A percentile compares a stretch with the other conserved stretches of the same genome.
Conservation (phyloP, 1,140 invertebrate genomes). For the Scaptomyza pallida region DNA sequence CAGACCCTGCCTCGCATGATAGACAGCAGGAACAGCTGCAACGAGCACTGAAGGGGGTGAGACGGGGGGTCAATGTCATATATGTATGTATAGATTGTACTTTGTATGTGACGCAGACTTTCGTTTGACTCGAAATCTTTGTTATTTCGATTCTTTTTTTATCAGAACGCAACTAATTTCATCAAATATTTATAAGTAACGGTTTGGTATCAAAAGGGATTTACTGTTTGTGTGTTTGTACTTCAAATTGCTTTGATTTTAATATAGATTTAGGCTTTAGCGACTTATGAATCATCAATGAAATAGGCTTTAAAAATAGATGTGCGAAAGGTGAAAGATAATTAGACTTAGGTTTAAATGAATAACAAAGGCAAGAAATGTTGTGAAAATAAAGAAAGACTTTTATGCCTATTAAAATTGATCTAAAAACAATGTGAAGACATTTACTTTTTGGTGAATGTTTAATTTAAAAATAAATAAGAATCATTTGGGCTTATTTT, state of each 20-base stretch:
- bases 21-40: slow-evolving; percentile 6
- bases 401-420: no score
- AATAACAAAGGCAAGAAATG: neutral
- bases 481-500: no score
- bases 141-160: slow-evolving; percentile 49
- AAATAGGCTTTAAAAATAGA: slow-evolving; percentile 20
- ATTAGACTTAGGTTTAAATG: neutral
- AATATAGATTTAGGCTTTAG: slow-evolving; percentile 20
- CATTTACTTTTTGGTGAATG: no score
- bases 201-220: neutral
- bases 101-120: slow-evolving; percentile 33
- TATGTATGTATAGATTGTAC: neutral
- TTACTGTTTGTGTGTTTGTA: neutral
- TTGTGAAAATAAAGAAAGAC: no score
- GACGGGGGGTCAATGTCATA: neutral
- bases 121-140: slow-evolving; percentile 20
- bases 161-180: slow-evolving; percentile 37
- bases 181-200: slow-evolving; percentile 34
- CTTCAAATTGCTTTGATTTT: slow-evolving; percentile 18
- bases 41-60: neutral
- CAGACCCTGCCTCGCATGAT: neutral
- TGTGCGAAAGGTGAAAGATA: neutral
- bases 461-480: no score
- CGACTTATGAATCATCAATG: slow-evolving; percentile 30
- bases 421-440: no score